phyloP scores from a whole-genome alignment of 2,113 vertebrate genomes.

The Himantopus leucocephalus region DNA sequence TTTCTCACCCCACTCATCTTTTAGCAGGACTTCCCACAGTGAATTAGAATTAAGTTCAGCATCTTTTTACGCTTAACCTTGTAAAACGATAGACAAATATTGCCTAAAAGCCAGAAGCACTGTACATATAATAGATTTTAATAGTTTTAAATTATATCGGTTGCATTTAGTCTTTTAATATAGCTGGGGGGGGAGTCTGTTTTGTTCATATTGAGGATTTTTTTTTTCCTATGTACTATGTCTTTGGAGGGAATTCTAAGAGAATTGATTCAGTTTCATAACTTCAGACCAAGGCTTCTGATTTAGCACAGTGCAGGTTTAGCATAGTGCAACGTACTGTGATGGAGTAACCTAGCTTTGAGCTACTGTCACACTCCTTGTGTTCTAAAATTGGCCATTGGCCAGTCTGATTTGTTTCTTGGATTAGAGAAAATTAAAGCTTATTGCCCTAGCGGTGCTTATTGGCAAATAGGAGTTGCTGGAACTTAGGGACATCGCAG shows the following conservation, averaged over 20 bases:
- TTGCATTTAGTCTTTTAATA: not conserved
- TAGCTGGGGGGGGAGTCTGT: not conserved
- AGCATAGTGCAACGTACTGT: rapidly evolving
- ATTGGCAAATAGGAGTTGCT: not conserved
- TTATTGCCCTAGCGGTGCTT: not conserved
- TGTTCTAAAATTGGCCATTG: not conserved
- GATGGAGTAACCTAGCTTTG: not conserved
- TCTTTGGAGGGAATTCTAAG: not conserved
- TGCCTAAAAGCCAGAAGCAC: not conserved
- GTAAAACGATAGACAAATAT: not conserved
- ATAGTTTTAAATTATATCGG: not conserved
- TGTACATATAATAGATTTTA: not conserved
- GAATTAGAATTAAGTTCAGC: not conserved
- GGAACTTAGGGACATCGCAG: not conserved
- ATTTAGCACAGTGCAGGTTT: not conserved
- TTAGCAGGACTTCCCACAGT: not conserved
- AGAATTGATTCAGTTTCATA: not conserved
- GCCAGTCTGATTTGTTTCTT: not conserved
- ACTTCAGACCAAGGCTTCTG: not conserved
- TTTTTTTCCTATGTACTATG: not conserved
- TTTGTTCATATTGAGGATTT: not conserved
- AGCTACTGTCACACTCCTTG: not conserved
- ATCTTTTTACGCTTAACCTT: not conserved
- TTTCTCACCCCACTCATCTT: not conserved
- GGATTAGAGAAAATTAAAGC: slow-evolving; percentile 8